Conservation (phyloP, 2,888 invertebrate genomes). For the Rugalucina vietnamica region DNA sequence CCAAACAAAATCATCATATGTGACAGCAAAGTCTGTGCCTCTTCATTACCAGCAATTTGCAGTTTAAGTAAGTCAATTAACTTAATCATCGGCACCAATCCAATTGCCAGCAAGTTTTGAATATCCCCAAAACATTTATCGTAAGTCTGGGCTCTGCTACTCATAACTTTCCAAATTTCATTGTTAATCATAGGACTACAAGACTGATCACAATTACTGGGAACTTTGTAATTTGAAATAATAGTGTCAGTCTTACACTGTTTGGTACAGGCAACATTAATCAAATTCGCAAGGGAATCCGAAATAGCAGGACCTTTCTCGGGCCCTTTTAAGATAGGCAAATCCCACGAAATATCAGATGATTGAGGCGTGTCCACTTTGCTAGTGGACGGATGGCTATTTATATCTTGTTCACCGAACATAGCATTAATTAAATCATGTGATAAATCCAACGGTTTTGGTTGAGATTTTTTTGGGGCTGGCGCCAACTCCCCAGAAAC, state of each 20-base stretch:
- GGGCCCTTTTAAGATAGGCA: slow-evolving; percentile 1
- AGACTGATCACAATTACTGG: slow-evolving; percentile 19
- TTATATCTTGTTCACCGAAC: too few relatives aligned
- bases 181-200: slow-evolving; percentile 23
- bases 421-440: too few relatives aligned
- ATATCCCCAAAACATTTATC: slow-evolving; percentile 25
- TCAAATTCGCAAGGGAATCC: slow-evolving; percentile 12
- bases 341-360: too few relatives aligned
- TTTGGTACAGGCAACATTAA: slow-evolving; percentile 21
- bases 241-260: background rate
- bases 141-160: slow-evolving; percentile 6
- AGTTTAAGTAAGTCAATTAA: background rate
- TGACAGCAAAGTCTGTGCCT: background rate
- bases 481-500: background rate
- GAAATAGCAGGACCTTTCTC: slow-evolving; percentile 19
- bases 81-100: slow-evolving; percentile 4
- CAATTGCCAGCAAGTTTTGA: slow-evolving; percentile 21
- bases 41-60: background rate
- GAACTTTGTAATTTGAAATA: slow-evolving; percentile 14
- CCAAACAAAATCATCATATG: background rate
- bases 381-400: too few relatives aligned
- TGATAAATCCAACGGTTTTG: background rate
- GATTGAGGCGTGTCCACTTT: too few relatives aligned
- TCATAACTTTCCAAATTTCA: slow-evolving; percentile 36
- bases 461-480: background rate